Evolutionary conservation across 2,113 vertebrate species (phyloP).

Genomic region (Peromyscus leucopus): DNA sequence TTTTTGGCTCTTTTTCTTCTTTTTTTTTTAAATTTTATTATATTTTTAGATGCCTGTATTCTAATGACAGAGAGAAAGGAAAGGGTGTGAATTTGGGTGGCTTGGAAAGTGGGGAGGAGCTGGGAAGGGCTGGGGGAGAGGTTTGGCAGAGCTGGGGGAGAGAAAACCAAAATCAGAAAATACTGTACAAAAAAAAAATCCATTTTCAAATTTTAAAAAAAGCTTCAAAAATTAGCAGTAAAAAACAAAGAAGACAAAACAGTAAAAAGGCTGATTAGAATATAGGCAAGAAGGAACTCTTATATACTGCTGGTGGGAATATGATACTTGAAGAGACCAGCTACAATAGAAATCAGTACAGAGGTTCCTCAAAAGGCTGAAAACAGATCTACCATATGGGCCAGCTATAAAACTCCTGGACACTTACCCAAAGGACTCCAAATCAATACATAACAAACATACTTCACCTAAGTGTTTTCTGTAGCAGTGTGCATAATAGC

Average conservation of each 20-base stretch:
- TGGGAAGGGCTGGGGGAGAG: too few species aligned
- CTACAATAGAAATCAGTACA: neutral
- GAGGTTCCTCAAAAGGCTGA: neutral
- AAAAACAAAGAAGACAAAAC: neutral
- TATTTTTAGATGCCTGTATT: neutral
- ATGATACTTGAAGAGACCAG: neutral
- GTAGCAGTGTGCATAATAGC: neutral
- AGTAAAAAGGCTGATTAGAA: too few species aligned
- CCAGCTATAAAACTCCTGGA: neutral
- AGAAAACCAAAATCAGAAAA: neutral
- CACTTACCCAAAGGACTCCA: neutral
- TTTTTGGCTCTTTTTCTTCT: neutral
- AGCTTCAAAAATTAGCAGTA: neutral
- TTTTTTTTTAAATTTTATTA: neutral
- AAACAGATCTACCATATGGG: neutral
- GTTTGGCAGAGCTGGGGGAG: too few species aligned
- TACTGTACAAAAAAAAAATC: neutral
- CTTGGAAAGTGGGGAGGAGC: neutral
- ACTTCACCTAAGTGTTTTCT: too few species aligned
- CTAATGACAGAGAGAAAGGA: neutral
- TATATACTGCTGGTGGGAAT: too few species aligned
- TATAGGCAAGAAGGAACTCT: neutral
- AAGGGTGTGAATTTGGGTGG: neutral
- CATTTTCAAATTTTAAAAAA: neutral
- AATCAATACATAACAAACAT: neutral